phyloP scores from a whole-genome alignment of 2,888 invertebrate species.

The Hypena proboscidalis region DNA sequence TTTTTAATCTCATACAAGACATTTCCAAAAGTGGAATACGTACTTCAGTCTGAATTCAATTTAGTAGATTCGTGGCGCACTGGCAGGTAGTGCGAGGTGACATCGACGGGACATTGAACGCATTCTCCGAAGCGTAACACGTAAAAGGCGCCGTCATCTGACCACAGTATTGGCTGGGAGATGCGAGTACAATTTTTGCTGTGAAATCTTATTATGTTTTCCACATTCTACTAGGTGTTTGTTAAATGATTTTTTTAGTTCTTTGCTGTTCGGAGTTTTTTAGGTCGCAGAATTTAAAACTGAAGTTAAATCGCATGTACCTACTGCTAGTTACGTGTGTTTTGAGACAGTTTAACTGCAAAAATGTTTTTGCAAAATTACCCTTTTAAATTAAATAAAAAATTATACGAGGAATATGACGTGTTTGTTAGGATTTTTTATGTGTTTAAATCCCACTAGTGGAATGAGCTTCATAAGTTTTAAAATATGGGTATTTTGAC shows the following conservation, averaged over 20 bases:
- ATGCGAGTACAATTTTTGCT: constrained; percentile 22
- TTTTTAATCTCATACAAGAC: constrained; percentile 49
- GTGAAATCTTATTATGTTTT: constrained; percentile 36
- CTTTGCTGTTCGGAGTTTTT: not conserved
- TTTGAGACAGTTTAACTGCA: no score
- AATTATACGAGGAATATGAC: no score
- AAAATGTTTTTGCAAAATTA: no score
- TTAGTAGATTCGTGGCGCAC: constrained; percentile 55
- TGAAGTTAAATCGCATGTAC: no score
- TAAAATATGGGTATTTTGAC: no score
- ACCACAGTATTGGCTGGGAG: constrained; percentile 40
- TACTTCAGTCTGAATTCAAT: constrained; percentile 62
- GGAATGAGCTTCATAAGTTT: no score
- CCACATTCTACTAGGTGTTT: constrained; percentile 12
- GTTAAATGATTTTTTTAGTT: constrained; percentile 14
- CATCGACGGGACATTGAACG: constrained; percentile 54
- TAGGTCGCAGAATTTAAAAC: no score
- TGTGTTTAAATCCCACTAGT: no score
- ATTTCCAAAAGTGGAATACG: constrained; percentile 54
- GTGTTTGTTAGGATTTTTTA: no score
- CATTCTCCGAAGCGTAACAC: constrained; percentile 46
- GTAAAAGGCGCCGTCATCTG: constrained; percentile 47
- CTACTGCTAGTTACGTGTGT: no score
- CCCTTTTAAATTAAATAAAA: no score
- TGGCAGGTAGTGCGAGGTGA: constrained; percentile 41